Conservation (phyloP, 2,888 invertebrate species). For the Dicycla oo region DNA sequence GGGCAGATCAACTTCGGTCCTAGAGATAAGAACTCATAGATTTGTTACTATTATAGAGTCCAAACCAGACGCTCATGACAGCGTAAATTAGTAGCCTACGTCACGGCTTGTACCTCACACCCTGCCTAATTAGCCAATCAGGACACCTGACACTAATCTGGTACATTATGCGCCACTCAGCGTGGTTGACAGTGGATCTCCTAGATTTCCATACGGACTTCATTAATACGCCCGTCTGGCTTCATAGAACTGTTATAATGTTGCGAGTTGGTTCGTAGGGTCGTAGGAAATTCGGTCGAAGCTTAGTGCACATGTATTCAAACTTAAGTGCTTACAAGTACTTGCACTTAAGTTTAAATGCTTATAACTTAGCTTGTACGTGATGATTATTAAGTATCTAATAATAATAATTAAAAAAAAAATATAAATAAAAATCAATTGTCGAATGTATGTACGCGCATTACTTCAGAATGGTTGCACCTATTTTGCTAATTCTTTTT, state of each 20-base stretch:
- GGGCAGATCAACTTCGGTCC: too few relatives aligned
- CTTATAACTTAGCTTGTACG: neutral
- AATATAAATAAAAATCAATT: too few relatives aligned
- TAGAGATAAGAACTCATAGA: too few relatives aligned
- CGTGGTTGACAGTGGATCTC: conserved; percentile 21
- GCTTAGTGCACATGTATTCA: neutral
- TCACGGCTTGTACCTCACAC: conserved; percentile 25
- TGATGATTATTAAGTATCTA: neutral
- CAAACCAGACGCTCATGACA: neutral
- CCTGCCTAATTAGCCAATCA: conserved; percentile 47
- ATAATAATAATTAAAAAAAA: too few relatives aligned
- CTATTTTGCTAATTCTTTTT: too few relatives aligned
- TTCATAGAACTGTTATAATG: conserved; percentile 5
- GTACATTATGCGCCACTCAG: conserved; percentile 30
- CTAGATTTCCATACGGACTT: conserved; percentile 38
- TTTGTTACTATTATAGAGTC: neutral
- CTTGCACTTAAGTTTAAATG: neutral
- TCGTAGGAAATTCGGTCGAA: neutral
- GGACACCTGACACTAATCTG: conserved; percentile 39
- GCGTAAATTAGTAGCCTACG: conserved; percentile 17
- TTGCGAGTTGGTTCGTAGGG: neutral
- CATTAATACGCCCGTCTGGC: conserved; percentile 21
- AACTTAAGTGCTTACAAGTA: too few relatives aligned
- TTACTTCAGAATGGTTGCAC: too few relatives aligned
- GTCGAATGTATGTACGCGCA: too few relatives aligned